Base-by-base conservation (phyloP, 2,888 invertebrate species). In the Masnerella sp. region DNA sequence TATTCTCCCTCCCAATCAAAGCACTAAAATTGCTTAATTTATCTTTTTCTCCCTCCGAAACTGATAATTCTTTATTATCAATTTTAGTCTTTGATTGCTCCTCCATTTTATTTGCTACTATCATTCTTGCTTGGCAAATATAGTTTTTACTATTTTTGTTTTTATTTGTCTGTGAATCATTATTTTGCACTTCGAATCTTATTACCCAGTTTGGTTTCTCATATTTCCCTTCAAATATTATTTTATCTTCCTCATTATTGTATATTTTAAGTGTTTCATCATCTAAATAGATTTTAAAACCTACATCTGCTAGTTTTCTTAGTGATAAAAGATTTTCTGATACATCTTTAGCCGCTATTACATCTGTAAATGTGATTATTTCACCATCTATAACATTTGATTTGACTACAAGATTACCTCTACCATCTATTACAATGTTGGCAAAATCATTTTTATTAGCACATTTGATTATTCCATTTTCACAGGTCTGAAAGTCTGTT, bases 271-370 rank as follows among this genome's bases (percentile, higher is more conserved):
- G 20, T 8, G 20, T 11, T 28, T 58, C 15, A 32, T 58, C 43
- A 30, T 43, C 43, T 40, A 43, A 22, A 14, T 43, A 42, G 20
- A 58, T 43, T 12, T 20, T 11, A 12, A 43, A 14, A 3, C 43
- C 58, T 9, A 18, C 42, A 12, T 58, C 58, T 20, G 28, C 58
- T 43, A 58, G 43, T 8, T 30, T 18, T 30, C 58, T 30, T 5
- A 58, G 32, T 18, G 58, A 58, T 9, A 43, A 22, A 22, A 58
- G 11, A 34, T 58, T 58, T 17, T 58, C 43, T 22, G 58, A 58
- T 20, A 58, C 11, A 32, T 58, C 40, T 40, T 25, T 40, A 14
- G 40, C 36, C 2, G 40, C 38, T n/a, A 54, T 14, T 1, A 38
- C 54, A 25, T 54, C 28, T n/a, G 15, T 28, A 8, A 54, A 22